phyloP scores from a whole-genome alignment of 2,797 vertebrate species.

The Sebastes steindachneri region DNA sequence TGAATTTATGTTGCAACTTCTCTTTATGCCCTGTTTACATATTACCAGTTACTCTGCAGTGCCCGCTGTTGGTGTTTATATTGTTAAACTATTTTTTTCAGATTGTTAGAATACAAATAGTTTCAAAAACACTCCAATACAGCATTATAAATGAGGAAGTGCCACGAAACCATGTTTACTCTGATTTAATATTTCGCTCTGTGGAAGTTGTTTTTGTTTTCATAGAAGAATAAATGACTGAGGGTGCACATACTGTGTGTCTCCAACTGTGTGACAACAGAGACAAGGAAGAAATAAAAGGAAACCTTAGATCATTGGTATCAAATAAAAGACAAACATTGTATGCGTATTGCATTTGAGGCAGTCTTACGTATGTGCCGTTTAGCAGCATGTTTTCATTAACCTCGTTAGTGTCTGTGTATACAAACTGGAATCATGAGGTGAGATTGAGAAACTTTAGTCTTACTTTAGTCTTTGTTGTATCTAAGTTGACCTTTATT shows the following conservation, averaged over 20 bases:
- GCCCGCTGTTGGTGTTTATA: background rate
- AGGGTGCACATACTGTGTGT: background rate
- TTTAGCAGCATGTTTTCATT: background rate
- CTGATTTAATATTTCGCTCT: background rate
- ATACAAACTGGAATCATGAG: background rate
- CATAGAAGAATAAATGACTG: background rate
- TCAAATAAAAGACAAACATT: background rate
- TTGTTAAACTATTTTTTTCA: background rate
- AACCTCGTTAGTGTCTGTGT: background rate
- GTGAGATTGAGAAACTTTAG: background rate
- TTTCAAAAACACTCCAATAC: background rate
- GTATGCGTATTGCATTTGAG: background rate
- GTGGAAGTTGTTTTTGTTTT: background rate
- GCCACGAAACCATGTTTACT: background rate
- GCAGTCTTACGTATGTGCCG: background rate
- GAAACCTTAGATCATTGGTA: background rate
- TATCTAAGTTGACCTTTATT: background rate
- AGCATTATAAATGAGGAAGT: background rate
- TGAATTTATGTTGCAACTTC: background rate
- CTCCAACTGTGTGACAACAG: constrained; percentile 14
- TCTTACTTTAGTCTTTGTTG: background rate
- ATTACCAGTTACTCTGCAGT: background rate
- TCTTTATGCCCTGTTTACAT: background rate
- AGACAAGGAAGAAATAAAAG: background rate
- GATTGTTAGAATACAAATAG: background rate